Evolutionary conservation across 1,140 invertebrate genomes (phyloP).

Genomic region (Lutraria rhynchaena): DNA sequence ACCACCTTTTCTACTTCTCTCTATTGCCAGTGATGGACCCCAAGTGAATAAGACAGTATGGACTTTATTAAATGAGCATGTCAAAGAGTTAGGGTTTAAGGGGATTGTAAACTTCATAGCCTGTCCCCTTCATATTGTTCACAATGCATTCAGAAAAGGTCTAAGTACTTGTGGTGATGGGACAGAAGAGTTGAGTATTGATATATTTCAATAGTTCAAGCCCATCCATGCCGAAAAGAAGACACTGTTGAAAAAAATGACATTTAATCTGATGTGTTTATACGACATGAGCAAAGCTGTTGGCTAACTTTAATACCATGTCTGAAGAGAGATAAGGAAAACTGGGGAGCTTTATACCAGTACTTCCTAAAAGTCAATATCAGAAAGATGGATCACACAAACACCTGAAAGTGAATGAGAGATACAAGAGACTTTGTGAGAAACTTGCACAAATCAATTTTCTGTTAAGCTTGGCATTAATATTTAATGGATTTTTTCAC

Average conservation of each 20-base stretch:
- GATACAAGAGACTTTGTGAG: constrained; percentile 22
- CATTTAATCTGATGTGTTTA: constrained; percentile 64
- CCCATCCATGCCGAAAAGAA: constrained; percentile 58
- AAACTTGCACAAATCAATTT: constrained; percentile 55
- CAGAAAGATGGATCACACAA: neutral
- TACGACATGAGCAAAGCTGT: constrained; percentile 66
- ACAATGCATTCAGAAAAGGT: constrained; percentile 70
- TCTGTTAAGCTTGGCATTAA: constrained; percentile 43
- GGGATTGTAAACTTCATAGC: constrained; percentile 59
- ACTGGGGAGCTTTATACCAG: constrained; percentile 55
- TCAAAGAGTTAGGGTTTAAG: constrained; percentile 47
- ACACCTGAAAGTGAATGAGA: neutral
- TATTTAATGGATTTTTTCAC: constrained; percentile 62
- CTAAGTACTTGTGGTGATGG: constrained; percentile 64
- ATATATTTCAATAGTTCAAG: constrained; percentile 68
- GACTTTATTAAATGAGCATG: constrained; percentile 62
- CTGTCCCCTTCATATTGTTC: constrained; percentile 69
- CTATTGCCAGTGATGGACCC: constrained; percentile 64
- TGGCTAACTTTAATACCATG: constrained; percentile 68
- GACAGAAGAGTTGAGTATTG: constrained; percentile 61
- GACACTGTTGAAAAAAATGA: constrained; percentile 51
- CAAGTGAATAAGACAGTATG: constrained; percentile 74
- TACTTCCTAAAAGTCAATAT: constrained; percentile 52
- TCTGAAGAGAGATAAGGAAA: constrained; percentile 63
- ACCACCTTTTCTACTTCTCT: neutral